These are phyloP conservation scores for Gymnarchus niloticus DNA, from an alignment of 2,113 vertebrate species.

Conservation along the genomic window DNA sequence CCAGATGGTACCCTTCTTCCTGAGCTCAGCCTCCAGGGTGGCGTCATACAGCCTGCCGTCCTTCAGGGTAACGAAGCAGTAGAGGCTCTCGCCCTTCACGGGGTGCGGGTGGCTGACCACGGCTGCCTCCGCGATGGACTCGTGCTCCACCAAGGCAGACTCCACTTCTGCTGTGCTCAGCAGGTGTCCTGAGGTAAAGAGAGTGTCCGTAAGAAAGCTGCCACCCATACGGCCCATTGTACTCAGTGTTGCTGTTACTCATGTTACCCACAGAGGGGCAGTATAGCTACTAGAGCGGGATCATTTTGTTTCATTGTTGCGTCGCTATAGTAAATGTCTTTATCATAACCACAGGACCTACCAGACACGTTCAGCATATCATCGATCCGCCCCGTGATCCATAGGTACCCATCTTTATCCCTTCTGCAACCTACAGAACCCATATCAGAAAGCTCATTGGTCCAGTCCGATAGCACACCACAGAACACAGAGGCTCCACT, in stretches of 20 bases:
- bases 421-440: conserved; percentile 76
- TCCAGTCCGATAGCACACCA: neutral
- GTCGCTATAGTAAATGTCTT: too few relatives aligned
- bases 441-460: neutral
- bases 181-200: conserved; percentile 73
- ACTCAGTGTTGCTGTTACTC: neutral
- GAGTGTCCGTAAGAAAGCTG: neutral
- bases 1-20: conserved; percentile 80
- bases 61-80: conserved; percentile 87
- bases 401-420: conserved; percentile 94
- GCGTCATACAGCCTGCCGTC: conserved; percentile 72
- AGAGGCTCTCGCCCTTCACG: conserved; percentile 90
- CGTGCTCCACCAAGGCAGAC: conserved; percentile 83
- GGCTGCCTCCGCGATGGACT: conserved; percentile 74
- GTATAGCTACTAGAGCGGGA: too few relatives aligned
- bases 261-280: neutral
- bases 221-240: neutral
- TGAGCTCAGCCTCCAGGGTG: conserved; percentile 73
- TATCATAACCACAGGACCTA: conserved; percentile 59
- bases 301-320: too few relatives aligned
- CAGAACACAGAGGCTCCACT: neutral
- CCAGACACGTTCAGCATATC: conserved; percentile 98
- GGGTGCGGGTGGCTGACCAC: conserved; percentile 85
- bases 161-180: conserved; percentile 93
- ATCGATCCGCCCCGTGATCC: conserved; percentile 95